These are phyloP conservation scores for Helicoverpa zea DNA, from an alignment of 1,140 invertebrate genomes.

Conservation along the genomic window DNA sequence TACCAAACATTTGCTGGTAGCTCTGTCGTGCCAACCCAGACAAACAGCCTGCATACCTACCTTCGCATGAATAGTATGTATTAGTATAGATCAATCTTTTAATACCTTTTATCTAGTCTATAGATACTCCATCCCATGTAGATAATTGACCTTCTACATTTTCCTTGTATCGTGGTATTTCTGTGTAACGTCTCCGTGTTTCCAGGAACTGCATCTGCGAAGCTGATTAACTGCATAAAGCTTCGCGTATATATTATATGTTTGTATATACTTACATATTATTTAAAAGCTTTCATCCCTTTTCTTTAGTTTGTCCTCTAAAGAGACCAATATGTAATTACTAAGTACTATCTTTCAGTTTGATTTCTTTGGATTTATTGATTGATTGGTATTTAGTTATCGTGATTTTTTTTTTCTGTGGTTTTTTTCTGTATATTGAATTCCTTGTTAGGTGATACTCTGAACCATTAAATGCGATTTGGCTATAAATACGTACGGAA, in stretches of 20 bases:
- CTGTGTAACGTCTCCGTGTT: slow-evolving; percentile 43
- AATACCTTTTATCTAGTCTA: too few relatives aligned
- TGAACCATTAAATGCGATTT: too few relatives aligned
- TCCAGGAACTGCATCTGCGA: slow-evolving; percentile 46
- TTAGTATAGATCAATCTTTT: too few relatives aligned
- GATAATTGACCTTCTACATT: neutral
- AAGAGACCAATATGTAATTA: neutral
- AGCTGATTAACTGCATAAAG: slow-evolving; percentile 49
- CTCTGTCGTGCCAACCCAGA: too few relatives aligned
- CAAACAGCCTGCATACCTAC: too few relatives aligned
- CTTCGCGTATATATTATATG: neutral
- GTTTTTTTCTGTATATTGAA: too few relatives aligned
- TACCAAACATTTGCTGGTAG: too few relatives aligned
- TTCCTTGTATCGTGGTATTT: neutral
- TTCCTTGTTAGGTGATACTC: too few relatives aligned
- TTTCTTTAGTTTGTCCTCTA: neutral
- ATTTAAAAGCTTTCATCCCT: slow-evolving; percentile 33
- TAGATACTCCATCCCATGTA: too few relatives aligned
- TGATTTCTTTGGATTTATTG: neutral
- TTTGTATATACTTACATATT: neutral
- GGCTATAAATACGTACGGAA: too few relatives aligned
- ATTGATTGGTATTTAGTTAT: neutral
- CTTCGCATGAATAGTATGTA: too few relatives aligned
- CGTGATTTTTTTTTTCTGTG: too few relatives aligned
- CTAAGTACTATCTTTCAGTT: neutral